Base-by-base conservation (phyloP, 2,797 vertebrate species). In the Vireo griseus region DNA sequence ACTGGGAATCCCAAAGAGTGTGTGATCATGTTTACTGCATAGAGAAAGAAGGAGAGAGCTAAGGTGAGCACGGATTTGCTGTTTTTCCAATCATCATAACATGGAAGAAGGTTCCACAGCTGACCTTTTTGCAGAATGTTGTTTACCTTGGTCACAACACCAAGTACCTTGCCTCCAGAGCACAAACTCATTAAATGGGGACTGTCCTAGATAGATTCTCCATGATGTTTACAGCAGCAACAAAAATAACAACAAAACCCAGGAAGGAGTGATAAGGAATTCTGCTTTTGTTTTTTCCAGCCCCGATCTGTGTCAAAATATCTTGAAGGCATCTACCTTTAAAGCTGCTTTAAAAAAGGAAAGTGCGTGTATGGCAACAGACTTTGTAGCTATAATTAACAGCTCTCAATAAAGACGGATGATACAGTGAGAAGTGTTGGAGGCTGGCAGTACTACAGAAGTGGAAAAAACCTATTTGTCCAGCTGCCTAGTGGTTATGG, bases 401-500 rank as follows among this genome's bases (percentile, higher is more conserved):
- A 93, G 72, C 81, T 95, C 95, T 93, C 93, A 92, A 61, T 95
- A 93, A 93, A 92, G 92, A 95, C 0, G 0, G 81, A 92, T 94
- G 93, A 80, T 85, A 77, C 61, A 83, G 39, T 55, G 84, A 92
- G 81, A 95, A 80, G 44, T 91, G 81, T 62, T 77, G 65, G 72
- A 94, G 89, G 78, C 78, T 95, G 92, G 82, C 92, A 94, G 84
- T 85, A 68, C 78, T 76, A 89, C 77, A 92, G 77, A 95, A 96
- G 72, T 95, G 95, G 96, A 96, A 96, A 96, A 96, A 96, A 78
- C 51, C 95, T 91, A 95, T 94, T 94, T 96, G 95, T 95, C 95
- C 94, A 92, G 96, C 93, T 96, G 96, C 96, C 96, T 95, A 84
- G 91, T 95, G 82, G 86, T 96, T 95, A 92, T 95, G 95, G 93